Evolutionary conservation across 1,140 invertebrate genomes (phyloP).

Genomic region (Ceratina australensis): DNA sequence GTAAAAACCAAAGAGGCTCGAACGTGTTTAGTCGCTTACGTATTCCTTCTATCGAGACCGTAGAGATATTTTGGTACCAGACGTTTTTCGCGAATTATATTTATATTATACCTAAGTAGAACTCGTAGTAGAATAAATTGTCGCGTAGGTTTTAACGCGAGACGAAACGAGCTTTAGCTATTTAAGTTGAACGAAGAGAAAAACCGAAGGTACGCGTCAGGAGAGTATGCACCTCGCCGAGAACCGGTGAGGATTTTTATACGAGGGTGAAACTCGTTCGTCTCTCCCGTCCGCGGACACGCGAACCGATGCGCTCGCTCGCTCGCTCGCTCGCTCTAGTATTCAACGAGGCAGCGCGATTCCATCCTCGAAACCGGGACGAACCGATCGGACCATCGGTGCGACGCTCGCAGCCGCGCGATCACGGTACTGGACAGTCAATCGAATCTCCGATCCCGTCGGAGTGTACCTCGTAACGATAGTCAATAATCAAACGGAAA

Average conservation of each 20-base stretch:
- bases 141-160: constrained; percentile 3
- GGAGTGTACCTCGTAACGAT: constrained; percentile 68
- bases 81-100: constrained; percentile 38
- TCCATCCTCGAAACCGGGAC: background rate
- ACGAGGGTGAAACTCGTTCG: too few relatives aligned
- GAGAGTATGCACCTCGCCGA: too few relatives aligned
- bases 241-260: too few relatives aligned
- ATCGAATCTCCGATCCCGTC: constrained; percentile 71
- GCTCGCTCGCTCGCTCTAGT: background rate
- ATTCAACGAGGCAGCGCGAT: background rate
- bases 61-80: constrained; percentile 63
- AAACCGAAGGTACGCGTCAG: too few relatives aligned
- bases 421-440: constrained; percentile 73
- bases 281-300: background rate
- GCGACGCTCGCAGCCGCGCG: constrained; percentile 43
- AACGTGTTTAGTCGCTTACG: constrained; percentile 29
- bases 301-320: background rate
- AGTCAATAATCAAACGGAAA: constrained; percentile 71
- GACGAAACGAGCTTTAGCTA: constrained; percentile 16
- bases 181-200: constrained; percentile 25
- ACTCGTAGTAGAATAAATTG: constrained; percentile 2
- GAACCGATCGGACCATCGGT: constrained; percentile 19
- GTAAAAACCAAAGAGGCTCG: too few relatives aligned
- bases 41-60: constrained; percentile 46
- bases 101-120: background rate